phyloP scores from a whole-genome alignment of 2,888 invertebrate species.

The Chorisops tibialis region DNA sequence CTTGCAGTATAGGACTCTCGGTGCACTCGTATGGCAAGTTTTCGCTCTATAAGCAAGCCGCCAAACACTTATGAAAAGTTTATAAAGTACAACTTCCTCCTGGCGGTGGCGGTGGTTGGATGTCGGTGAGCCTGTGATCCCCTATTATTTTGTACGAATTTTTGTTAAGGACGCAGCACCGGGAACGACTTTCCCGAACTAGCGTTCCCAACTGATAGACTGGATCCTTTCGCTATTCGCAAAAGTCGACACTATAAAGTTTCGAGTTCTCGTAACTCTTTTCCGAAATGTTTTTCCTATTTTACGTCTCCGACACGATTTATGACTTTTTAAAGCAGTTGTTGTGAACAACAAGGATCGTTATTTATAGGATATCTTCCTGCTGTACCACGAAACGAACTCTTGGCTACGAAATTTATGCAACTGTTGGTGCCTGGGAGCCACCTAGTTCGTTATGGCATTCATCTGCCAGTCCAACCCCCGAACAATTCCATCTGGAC shows the following conservation, averaged over 20 bases:
- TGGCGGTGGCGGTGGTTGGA: slow-evolving; percentile 11
- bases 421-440: background rate
- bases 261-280: slow-evolving; percentile 24
- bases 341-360: slow-evolving; percentile 21
- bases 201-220: too few relatives aligned
- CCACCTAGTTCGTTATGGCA: background rate
- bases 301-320: slow-evolving; percentile 26
- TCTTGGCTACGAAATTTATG: background rate
- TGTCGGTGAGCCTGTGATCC: slow-evolving; percentile 1
- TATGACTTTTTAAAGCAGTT: slow-evolving; percentile 29
- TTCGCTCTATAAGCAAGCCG: slow-evolving; percentile 8
- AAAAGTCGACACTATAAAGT: slow-evolving; percentile 18
- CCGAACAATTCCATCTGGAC: background rate
- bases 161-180: background rate
- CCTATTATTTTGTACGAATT: slow-evolving; percentile 5
- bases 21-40: background rate
- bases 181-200: background rate
- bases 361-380: slow-evolving; percentile 20
- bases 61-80: slow-evolving; percentile 27
- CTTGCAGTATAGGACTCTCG: background rate
- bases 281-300: slow-evolving; percentile 26
- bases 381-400: background rate
- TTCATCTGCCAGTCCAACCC: background rate
- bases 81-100: slow-evolving; percentile 25
- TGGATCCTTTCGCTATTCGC: background rate